Base-by-base conservation (phyloP, 92 coral and sea anemone genomes). In the Paramuricea clavata region DNA sequence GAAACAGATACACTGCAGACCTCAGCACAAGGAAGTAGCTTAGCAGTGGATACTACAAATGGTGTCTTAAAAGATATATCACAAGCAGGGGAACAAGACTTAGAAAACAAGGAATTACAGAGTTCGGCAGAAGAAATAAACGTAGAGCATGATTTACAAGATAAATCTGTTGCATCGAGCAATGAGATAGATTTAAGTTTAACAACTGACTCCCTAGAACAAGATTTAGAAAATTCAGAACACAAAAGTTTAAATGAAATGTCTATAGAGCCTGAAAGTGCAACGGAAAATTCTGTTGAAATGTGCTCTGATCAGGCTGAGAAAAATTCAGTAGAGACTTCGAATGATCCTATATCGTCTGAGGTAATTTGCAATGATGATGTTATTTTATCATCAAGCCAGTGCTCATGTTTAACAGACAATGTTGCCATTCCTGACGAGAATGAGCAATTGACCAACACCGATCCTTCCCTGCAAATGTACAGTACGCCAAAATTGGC, bases 401-500 rank as follows among this genome's bases (percentile, higher is more conserved):
- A 67, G 23, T 39, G 60, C 25, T 39, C 50, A 26, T 57, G 50
- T 35, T 15, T 49, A 3, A 44, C 35, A 43, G 21, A 23, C 12
- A 36, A 34, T 30, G 73, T 33, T 79, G 27, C 27, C 26, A 12
- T 59, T 34, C 0, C 54, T 15, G 12, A 8, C 21, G 84, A 79
- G 8, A 36, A 2, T 13, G 27, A 32, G 5, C 69, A 56, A 15
- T 49, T 30, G 36, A 30, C 81, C 36, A 32, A 31, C 3, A 36
- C 47, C 33, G 69, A 31, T 16, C 73, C 65, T 17, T 69, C 73
- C 6, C 84, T 56, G 12, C 43, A 54, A 30, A 78, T 78, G 83
- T 5, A 57, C 84, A 79, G 84, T 25, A 79, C 84, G 39, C 84
- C 84, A 35, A 79, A 79, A 34, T 47, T 61, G 12, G 21, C 16